Evolutionary conservation across 2,797 vertebrate genomes (phyloP).

Genomic region (Bryconaethiops microstoma): DNA sequence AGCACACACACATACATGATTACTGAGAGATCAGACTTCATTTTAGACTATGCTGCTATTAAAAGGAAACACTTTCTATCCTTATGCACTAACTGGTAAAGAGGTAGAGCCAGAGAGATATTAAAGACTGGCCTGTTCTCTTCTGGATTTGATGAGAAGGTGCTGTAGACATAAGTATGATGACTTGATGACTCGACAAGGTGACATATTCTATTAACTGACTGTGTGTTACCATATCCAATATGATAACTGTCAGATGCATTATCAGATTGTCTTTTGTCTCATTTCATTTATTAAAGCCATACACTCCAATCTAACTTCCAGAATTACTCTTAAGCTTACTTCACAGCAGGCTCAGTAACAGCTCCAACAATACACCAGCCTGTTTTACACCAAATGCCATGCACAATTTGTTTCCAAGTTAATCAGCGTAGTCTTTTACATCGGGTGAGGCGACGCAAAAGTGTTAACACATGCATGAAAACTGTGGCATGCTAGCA

Average conservation of each 20-base stretch:
- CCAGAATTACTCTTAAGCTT: no score
- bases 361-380: no score
- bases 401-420: no score
- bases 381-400: no score
- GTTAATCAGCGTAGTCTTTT: no score
- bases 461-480: no score
- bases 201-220: not conserved
- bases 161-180: not conserved
- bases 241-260: not conserved
- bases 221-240: no score
- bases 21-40: conserved; percentile 2
- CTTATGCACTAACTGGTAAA: not conserved
- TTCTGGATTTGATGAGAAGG: not conserved
- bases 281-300: no score
- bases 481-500: no score
- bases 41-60: not conserved
- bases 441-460: no score
- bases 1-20: not conserved
- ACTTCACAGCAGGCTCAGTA: no score
- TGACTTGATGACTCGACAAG: not conserved
- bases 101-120: not conserved
- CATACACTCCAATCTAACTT: no score
- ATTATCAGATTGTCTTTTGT: not conserved
- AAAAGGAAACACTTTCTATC: not conserved
- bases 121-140: not conserved